These are phyloP conservation scores for Clivina fossor DNA, from an alignment of 2,888 invertebrate genomes.

Conservation along the genomic window DNA sequence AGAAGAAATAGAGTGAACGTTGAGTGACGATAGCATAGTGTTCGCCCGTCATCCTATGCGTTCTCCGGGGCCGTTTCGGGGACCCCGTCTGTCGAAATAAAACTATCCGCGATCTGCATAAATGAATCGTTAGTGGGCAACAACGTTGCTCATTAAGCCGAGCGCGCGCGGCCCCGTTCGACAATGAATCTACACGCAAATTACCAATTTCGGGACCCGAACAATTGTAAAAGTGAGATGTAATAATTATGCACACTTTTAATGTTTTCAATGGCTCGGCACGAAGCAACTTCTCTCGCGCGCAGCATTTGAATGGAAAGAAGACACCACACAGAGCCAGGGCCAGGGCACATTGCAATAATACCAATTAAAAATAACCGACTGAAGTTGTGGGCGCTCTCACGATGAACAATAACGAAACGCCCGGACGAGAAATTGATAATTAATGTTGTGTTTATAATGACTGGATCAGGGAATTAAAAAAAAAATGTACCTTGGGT, in stretches of 20 bases:
- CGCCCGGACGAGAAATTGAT: constrained; percentile 48
- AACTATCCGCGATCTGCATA: constrained; percentile 33
- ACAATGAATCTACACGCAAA: constrained; percentile 54
- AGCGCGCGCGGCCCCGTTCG: no score
- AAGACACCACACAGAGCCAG: no score
- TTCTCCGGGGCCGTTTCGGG: no score
- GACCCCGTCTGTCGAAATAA: constrained; percentile 21
- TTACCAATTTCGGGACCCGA: constrained; percentile 52
- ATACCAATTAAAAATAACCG: constrained; percentile 56
- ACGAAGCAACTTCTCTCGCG: no score
- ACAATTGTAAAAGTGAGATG: constrained; percentile 50
- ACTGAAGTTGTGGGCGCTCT: constrained; percentile 43
- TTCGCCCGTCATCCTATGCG: no score
- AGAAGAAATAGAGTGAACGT: no score
- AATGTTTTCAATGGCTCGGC: constrained; percentile 47
- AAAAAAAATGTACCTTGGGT: constrained; percentile 52
- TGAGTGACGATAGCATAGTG: neutral
- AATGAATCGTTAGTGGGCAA: constrained; percentile 32
- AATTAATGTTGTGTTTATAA: constrained; percentile 57
- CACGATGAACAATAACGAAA: constrained; percentile 26
- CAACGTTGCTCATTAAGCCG: constrained; percentile 48
- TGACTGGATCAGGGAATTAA: constrained; percentile 53
- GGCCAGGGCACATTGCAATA: constrained; percentile 53
- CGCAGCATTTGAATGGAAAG: constrained; percentile 35
- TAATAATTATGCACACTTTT: constrained; percentile 55